Percentiles rank a stretch among this genome's conserved stretches.
Conservation (phyloP, 35 echinoderm and acorn worm species). For the Strongylocentrotus purpuratus region DNA sequence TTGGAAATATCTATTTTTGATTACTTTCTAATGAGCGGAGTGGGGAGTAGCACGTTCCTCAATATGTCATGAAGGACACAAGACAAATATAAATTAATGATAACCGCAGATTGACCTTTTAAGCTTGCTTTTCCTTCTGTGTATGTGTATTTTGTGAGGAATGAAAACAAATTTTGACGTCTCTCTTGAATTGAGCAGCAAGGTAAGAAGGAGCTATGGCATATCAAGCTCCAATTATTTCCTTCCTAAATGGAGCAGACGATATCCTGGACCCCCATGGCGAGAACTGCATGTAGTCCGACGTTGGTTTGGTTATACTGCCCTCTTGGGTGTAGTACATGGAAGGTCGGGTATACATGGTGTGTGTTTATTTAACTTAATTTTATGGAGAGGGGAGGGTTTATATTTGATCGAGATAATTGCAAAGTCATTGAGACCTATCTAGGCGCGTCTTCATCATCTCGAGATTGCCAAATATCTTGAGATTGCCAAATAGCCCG, state of each 20-base stretch:
- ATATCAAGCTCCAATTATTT: constrained; percentile 5
- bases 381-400: not conserved
- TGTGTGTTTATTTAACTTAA: not conserved
- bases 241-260: constrained; percentile 9
- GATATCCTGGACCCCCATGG: not conserved
- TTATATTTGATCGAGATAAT: not conserved
- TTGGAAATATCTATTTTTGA: too few relatives aligned
- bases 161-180: not conserved
- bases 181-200: constrained; percentile 1
- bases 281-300: not conserved
- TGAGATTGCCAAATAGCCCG: too few relatives aligned
- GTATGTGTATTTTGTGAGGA: not conserved
- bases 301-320: not conserved
- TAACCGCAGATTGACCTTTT: not conserved
- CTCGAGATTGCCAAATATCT: too few relatives aligned
- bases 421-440: not conserved
- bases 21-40: too few relatives aligned
- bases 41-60: too few relatives aligned
- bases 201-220: not conserved
- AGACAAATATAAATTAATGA: not conserved
- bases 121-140: not conserved
- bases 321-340: not conserved
- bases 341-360: not conserved
- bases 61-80: not conserved
- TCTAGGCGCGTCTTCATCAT: too few relatives aligned